Base-by-base conservation (phyloP, 2,113 vertebrate species). In the Pelodiscus sinensis region DNA sequence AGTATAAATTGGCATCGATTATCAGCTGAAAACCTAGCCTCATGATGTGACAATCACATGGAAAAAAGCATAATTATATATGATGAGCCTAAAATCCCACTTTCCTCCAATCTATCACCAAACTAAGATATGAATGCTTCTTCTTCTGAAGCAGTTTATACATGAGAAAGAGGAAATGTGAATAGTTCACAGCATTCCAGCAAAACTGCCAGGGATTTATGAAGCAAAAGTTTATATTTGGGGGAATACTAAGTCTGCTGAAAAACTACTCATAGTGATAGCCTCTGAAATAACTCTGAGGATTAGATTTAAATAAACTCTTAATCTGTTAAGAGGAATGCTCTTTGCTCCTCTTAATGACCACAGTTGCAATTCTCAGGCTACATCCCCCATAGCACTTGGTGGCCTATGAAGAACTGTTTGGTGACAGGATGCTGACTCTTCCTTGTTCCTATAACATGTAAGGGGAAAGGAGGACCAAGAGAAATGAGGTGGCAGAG, bases 401-500 rank as follows among this genome's bases (percentile, higher is more conserved):
- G 19, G 44, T 3, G 80, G 3, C 77, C 54, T 50, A 12, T 24
- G 38, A 38, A 88, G 58, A 91, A 87, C 82, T 85, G 25, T 4
- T 5, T 31, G 82, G 82, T 96, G 52, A 84, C 27, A 27, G 22
- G 38, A 24, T 52, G 78, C 2, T 56, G 52, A 87, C 65, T 44
- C 22, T 54, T 89, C 9, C 50, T 55, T 83, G 44, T 19, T 90
- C 25, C 18, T 0, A 0, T 35, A 87, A 87, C 65, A 78, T 77
- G 57, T 78, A 82, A 90, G 83, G 83, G 88, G 92, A 94, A n/a
- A 92, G 5, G 38, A 71, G 27, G 35, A 14, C 44, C 65, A 77
- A 68, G 82, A 38, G 82, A 38, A 85, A 86, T 93, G 84, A 92
- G 90, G 94, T 90, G 75, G 88, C 57, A 89, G 93, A 82, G 79